Conservation (phyloP, 2,888 invertebrate genomes). For the Drosophila subsilvestris region DNA sequence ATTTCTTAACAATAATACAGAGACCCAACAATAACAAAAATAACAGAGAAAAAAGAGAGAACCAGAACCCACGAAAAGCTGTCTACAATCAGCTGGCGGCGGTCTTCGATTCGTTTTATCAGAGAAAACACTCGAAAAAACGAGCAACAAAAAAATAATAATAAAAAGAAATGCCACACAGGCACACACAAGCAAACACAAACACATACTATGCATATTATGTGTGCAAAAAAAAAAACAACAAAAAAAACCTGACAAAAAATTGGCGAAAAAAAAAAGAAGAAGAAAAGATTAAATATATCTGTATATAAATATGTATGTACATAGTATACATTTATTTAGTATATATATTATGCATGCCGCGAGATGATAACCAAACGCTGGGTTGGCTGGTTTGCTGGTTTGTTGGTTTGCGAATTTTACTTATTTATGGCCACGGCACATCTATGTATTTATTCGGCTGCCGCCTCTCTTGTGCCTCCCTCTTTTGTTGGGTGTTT, state of each 20-base stretch:
- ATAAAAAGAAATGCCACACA: constrained; percentile 19
- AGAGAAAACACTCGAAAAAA: constrained; percentile 29
- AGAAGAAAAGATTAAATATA: background rate
- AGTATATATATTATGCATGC: constrained; percentile 52
- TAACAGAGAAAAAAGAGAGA: constrained; percentile 40
- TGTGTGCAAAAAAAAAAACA: constrained; percentile 38
- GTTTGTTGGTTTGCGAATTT: constrained; percentile 36
- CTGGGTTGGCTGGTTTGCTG: constrained; percentile 30
- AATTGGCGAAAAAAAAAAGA: constrained; percentile 25
- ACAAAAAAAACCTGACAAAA: background rate
- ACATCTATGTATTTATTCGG: constrained; percentile 51
- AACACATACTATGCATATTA: constrained; percentile 33
- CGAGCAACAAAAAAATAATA: constrained; percentile 37
- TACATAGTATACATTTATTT: constrained; percentile 19
- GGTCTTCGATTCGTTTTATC: constrained; percentile 45
- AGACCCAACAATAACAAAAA: constrained; percentile 5
- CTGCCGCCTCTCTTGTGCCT: background rate
- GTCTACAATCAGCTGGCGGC: constrained; percentile 57
- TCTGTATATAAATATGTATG: constrained; percentile 3
- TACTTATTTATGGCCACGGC: constrained; percentile 58
- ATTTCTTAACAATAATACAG: constrained; percentile 48
- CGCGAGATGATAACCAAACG: constrained; percentile 63
- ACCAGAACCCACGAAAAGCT: constrained; percentile 34
- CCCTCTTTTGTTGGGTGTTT: constrained; percentile 36
- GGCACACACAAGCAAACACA: constrained; percentile 5